These are phyloP conservation scores for Recurvirostra avosetta DNA, from an alignment of 2,113 vertebrate genomes.

Conservation along the genomic window DNA sequence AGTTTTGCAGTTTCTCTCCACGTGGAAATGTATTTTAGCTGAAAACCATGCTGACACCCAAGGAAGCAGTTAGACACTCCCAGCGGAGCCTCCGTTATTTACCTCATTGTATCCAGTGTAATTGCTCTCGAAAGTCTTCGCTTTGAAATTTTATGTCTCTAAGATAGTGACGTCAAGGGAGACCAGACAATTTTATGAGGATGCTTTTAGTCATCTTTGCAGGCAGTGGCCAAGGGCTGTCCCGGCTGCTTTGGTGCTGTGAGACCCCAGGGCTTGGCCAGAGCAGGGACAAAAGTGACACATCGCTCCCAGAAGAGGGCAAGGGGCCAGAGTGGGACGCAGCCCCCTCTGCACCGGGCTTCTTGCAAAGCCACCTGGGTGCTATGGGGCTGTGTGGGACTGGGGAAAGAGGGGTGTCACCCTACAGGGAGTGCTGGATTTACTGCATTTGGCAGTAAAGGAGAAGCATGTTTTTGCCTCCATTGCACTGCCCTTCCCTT, in stretches of 20 bases:
- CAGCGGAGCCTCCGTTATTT: background rate
- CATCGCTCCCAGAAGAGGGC: background rate
- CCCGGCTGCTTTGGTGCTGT: background rate
- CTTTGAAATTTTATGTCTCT: background rate
- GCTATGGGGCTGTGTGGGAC: fast-evolving
- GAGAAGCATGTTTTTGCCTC: background rate
- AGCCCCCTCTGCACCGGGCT: background rate
- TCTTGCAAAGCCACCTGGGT: background rate
- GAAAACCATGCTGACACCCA: background rate
- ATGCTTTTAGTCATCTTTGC: background rate
- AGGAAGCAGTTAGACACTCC: background rate
- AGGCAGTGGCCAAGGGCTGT: background rate
- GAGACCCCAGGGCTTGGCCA: background rate
- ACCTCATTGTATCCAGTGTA: background rate
- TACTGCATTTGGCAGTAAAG: background rate
- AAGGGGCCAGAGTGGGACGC: no score
- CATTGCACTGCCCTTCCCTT: fast-evolving
- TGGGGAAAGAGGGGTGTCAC: background rate
- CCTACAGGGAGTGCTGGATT: background rate
- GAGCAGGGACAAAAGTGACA: background rate
- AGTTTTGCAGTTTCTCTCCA: background rate
- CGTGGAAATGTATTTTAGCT: background rate
- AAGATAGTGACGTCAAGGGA: background rate
- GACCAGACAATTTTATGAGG: background rate
- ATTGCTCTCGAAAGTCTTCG: background rate